Evolutionary conservation across 2,888 invertebrate species (phyloP), one percentile per base, ranked within the genome.

Genomic region (Leucozona laternaria): DNA sequence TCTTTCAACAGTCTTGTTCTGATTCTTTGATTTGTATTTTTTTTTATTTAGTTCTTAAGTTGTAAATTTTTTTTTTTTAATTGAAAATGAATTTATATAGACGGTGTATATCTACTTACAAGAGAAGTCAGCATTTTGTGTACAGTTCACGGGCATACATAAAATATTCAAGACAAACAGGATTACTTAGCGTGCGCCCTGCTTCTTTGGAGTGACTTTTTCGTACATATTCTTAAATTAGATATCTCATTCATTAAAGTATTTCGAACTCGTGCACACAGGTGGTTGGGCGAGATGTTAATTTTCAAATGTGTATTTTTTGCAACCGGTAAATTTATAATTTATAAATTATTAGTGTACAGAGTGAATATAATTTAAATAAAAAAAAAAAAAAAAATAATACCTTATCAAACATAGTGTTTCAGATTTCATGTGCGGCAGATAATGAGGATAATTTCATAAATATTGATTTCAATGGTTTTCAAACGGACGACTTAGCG

Each of bases 251-350:
- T 68, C 53, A 53, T 37, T 22, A 0, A 53, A 68, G 68, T 68
- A 22, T 1, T 34, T 53, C n/a, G 50, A 53, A 37, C 68, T 68
- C n/a, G 10, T 25, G 53, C 20, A 53, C 11, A 53, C 34, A 10
- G 20, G 37, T 37, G 6, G 10, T 4, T 45, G 11, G 11, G 13
- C 11, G 6, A 22, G 68, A 68, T 68, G 68, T 68, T 53, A 22
- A 37, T 68, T n/a, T 68, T 68, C n/a, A 68, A 68, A 68, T 68
- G 37, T 68, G 3, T 68, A 37, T 37, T 68, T 11, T 7, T 68
- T 37, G 2, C n/a, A n/a, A 53, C 50, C 20, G 68, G 68, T 68
- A 68, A 66, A 50, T 15, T 66, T 7, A n/a, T 45, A 13, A 7
- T 20, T 20, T 4, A 10, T 13, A 20, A 20, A n/a, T 11, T 45